Evolutionary conservation across 2,797 vertebrate genomes (phyloP).

Genomic region (Enteromius mattozi): DNA sequence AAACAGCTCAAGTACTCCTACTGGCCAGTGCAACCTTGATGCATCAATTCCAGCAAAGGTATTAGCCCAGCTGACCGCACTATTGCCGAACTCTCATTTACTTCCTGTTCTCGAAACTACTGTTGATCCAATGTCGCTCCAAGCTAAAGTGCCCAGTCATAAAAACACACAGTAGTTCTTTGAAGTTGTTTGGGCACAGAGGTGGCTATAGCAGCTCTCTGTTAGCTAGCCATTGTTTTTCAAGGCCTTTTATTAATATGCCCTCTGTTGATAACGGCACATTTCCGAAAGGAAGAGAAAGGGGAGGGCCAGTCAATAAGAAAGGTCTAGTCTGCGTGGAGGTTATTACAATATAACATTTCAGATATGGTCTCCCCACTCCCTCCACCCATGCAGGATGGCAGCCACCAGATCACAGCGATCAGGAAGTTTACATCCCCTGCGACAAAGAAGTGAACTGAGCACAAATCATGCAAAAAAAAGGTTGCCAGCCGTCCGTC

Average conservation of each 20-base stretch:
- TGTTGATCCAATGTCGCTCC: neutral
- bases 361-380: conserved; percentile 35
- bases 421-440: conserved; percentile 38
- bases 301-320: conserved; percentile 66
- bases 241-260: conserved; percentile 73
- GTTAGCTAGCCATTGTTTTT: conserved; percentile 65
- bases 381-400: neutral
- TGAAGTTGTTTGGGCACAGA: neutral
- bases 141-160: neutral
- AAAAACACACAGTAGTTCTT: conserved; percentile 16
- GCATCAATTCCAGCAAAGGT: conserved; percentile 1
- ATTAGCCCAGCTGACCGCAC: neutral
- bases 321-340: conserved; percentile 48
- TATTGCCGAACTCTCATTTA: neutral
- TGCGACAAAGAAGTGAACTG: conserved; percentile 6
- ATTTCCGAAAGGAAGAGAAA: conserved; percentile 77
- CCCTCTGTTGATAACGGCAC: conserved; percentile 72
- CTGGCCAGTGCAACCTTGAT: neutral
- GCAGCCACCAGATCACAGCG: conserved; percentile 33
- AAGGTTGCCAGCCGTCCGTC: neutral
- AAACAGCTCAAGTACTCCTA: neutral
- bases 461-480: neutral
- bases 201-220: conserved; percentile 15
- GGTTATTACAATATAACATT: conserved; percentile 52
- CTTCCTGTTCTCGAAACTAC: conserved; percentile 29